A percentile compares a stretch with the other conserved stretches of the same genome.
phyloP scores from a whole-genome alignment of 92 coral and sea anemone species.

The Bergia puertoricense region DNA sequence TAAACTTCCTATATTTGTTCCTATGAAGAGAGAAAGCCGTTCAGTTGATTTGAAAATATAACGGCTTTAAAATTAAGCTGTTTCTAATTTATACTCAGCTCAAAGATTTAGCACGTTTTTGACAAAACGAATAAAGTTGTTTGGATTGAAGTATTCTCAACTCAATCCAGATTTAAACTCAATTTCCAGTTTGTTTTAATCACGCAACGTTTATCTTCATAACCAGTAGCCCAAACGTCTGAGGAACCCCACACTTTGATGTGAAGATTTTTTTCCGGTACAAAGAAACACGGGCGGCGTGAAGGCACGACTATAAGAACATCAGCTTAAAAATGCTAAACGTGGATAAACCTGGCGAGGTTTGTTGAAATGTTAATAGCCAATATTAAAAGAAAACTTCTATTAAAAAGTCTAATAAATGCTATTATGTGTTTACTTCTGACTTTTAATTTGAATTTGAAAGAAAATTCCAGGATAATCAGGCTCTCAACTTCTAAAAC shows the following conservation, averaged over 20 bases:
- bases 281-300: not conserved
- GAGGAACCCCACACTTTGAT: not conserved
- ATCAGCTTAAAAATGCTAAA: not conserved
- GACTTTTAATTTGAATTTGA: not conserved
- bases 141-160: not conserved
- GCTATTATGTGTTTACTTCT: not conserved
- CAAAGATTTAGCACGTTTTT: too few relatives aligned
- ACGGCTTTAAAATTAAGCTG: not conserved
- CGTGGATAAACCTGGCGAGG: not conserved
- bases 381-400: not conserved
- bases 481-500: not conserved
- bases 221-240: not conserved
- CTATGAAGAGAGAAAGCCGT: not conserved
- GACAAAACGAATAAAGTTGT: not conserved
- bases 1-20: not conserved
- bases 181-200: too few relatives aligned
- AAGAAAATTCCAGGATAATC: not conserved
- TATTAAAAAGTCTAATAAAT: not conserved
- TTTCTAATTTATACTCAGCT: not conserved
- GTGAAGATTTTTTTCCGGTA: not conserved
- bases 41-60: not conserved
- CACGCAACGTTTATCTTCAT: not conserved
- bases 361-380: not conserved
- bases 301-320: not conserved
- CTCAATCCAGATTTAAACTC: not conserved